Evolutionary conservation across 2,113 vertebrate species (phyloP).

Genomic region (Albula goreensis): DNA sequence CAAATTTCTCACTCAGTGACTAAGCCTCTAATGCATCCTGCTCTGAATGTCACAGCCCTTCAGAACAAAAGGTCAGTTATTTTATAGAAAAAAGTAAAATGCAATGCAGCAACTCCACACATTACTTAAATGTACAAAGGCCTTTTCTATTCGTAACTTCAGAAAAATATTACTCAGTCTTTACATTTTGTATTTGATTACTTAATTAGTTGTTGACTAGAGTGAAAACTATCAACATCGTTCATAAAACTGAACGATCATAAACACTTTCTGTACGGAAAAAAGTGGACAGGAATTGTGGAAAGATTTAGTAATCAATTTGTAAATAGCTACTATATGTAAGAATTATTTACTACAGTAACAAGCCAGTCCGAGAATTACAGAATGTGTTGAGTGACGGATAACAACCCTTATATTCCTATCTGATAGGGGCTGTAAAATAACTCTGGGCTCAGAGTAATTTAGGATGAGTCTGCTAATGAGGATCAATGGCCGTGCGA

Average conservation of each 20-base stretch:
- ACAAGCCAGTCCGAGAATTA: neutral
- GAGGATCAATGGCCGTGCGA: neutral
- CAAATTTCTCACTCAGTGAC: slow-evolving; percentile 47
- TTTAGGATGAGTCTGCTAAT: slow-evolving; percentile 1
- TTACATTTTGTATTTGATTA: neutral
- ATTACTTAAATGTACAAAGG: neutral
- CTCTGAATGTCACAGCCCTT: slow-evolving; percentile 56
- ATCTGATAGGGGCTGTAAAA: slow-evolving; percentile 15
- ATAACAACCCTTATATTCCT: slow-evolving; percentile 20
- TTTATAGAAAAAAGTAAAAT: slow-evolving; percentile 38
- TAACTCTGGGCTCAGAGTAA: neutral
- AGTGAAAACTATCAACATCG: slow-evolving; percentile 2
- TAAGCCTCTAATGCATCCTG: slow-evolving; percentile 42
- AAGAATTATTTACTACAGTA: slow-evolving; percentile 8
- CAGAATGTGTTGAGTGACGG: slow-evolving; percentile 9
- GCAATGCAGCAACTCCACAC: neutral
- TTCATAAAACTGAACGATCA: neutral
- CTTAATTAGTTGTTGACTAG: neutral
- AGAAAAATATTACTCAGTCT: neutral
- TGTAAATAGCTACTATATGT: neutral
- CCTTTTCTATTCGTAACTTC: neutral
- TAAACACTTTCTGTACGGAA: neutral
- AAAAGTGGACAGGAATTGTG: neutral
- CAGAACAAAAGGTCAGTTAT: slow-evolving; percentile 42
- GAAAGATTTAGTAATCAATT: slow-evolving; percentile 6